phyloP scores from a whole-genome alignment of 2,113 vertebrate genomes.

The Perccottus glenii region DNA sequence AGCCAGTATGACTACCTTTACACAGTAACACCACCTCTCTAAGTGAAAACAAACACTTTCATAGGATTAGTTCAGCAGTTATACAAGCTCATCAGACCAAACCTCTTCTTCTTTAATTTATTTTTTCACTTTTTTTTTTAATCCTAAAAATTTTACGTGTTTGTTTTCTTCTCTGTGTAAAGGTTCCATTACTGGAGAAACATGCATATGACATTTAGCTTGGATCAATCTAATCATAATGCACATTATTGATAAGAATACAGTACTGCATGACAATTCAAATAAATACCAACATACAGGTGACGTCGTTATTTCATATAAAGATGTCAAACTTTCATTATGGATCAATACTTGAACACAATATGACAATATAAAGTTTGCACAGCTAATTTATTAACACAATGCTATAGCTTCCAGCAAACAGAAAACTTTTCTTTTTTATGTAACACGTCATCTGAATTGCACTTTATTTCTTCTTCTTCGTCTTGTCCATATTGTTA shows the following conservation, averaged over 20 bases:
- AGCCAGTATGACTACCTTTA: slow-evolving; percentile 91
- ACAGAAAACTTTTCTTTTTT: slow-evolving; percentile 87
- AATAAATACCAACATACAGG: slow-evolving; percentile 98
- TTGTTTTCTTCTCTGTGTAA: slow-evolving; percentile 88
- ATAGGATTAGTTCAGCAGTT: slow-evolving; percentile 78
- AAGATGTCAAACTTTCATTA: slow-evolving; percentile 92
- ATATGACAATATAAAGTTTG: slow-evolving; percentile 88
- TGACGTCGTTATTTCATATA: slow-evolving; percentile 88
- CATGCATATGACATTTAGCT: slow-evolving; percentile 94
- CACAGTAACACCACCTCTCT: slow-evolving; percentile 82
- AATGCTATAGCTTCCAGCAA: slow-evolving; percentile 92
- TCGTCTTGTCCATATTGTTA: slow-evolving; percentile 68
- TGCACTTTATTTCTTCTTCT: slow-evolving; percentile 77
- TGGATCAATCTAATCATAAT: slow-evolving; percentile 92
- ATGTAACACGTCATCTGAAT: slow-evolving; percentile 81
- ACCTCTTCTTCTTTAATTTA: slow-evolving; percentile 49
- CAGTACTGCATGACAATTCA: slow-evolving; percentile 95
- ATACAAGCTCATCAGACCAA: slow-evolving; percentile 70
- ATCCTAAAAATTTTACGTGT: slow-evolving; percentile 63
- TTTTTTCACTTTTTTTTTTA: slow-evolving; percentile 42
- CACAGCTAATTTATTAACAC: slow-evolving; percentile 88
- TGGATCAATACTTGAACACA: slow-evolving; percentile 96
- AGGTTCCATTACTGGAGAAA: slow-evolving; percentile 90
- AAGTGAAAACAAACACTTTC: slow-evolving; percentile 77
- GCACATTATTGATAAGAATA: slow-evolving; percentile 93